These are phyloP conservation scores for Eretmochelys imbricata DNA, from an alignment of 2,113 vertebrate genomes.

Conservation along the genomic window DNA sequence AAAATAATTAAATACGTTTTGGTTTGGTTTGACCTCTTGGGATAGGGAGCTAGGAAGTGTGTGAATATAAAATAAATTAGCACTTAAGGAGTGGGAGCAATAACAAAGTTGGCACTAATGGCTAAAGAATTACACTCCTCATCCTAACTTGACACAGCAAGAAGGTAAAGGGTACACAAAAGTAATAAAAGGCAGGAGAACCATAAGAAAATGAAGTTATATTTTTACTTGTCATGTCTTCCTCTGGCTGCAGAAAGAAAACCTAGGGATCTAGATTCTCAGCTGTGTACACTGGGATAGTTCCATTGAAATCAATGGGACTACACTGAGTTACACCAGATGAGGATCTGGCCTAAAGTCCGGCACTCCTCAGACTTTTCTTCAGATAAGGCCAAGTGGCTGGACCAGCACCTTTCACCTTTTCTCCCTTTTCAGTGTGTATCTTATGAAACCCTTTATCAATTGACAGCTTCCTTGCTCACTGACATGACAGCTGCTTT, in stretches of 20 bases:
- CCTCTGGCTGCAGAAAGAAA: background rate
- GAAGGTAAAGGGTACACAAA: background rate
- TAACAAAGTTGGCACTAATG: background rate
- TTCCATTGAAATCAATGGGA: rapidly evolving
- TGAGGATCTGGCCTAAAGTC: background rate
- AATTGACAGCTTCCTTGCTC: background rate
- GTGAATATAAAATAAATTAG: background rate
- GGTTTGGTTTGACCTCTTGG: background rate
- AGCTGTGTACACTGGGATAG: background rate
- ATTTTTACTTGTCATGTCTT: background rate
- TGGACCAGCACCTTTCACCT: background rate
- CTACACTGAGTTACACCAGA: rapidly evolving
- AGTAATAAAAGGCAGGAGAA: background rate
- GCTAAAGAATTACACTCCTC: background rate
- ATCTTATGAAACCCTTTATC: conserved; percentile 34
- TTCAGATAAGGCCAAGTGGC: background rate
- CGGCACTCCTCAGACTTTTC: background rate
- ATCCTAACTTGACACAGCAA: background rate
- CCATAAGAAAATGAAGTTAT: background rate
- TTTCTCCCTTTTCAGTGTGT: background rate
- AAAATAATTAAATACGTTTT: background rate
- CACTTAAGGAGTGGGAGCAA: background rate
- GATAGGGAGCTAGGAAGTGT: background rate
- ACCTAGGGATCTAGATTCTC: background rate
- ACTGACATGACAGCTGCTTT: background rate